Evolutionary conservation across 2,113 vertebrate genomes (phyloP).

Genomic region (Gymnobelideus leadbeateri): DNA sequence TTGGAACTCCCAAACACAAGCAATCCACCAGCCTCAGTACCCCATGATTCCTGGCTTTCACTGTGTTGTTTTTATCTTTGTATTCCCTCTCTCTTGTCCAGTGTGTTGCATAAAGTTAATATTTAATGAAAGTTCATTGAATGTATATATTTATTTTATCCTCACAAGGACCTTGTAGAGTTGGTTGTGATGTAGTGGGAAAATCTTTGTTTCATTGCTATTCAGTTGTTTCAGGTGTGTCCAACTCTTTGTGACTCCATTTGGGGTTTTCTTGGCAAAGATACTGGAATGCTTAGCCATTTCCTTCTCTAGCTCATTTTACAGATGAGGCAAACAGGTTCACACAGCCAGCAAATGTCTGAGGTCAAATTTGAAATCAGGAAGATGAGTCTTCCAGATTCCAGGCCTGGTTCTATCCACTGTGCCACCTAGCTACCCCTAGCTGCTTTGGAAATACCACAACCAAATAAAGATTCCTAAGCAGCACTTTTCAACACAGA

Average conservation of each 20-base stretch:
- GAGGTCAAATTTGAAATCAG: not conserved
- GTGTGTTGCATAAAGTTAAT: no score
- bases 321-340: not conserved
- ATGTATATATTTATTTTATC: not conserved
- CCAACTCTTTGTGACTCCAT: not conserved
- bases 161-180: not conserved
- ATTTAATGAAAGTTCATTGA: no score
- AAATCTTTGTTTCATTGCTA: not conserved
- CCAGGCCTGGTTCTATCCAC: not conserved
- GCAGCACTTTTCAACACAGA: not conserved
- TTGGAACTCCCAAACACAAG: no score
- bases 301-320: not conserved
- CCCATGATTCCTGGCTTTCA: no score
- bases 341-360: not conserved
- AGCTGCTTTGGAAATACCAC: not conserved
- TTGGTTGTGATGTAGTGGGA: not conserved
- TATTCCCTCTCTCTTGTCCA: no score
- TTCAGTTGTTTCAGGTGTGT: not conserved
- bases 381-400: not conserved
- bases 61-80: no score
- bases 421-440: not conserved
- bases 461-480: not conserved
- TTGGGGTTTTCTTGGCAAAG: not conserved
- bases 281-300: not conserved
- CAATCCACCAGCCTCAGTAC: no score